phyloP scores from a whole-genome alignment of 1,140 invertebrate genomes.

The Drosophila malerkotliana region DNA sequence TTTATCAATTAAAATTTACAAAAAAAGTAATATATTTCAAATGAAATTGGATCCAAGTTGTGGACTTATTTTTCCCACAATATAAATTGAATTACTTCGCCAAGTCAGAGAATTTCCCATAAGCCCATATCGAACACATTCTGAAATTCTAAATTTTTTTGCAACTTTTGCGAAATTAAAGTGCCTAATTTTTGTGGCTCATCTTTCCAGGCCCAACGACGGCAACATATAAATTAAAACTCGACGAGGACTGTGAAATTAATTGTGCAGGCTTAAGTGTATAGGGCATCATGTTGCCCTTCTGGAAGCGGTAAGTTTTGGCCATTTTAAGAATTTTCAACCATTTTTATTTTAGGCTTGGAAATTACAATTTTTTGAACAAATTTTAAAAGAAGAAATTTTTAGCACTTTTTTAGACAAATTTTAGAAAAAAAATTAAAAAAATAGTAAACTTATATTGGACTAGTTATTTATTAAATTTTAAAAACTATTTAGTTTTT shows the following conservation, averaged over 20 bases:
- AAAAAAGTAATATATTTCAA: not conserved
- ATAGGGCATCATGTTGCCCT: constrained; percentile 82
- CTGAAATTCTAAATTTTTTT: constrained; percentile 6
- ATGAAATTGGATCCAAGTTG: not conserved
- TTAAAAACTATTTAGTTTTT: too few relatives aligned
- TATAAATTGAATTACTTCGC: constrained; percentile 2
- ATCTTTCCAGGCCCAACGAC: constrained; percentile 71
- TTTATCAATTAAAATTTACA: not conserved
- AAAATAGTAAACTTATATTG: too few relatives aligned
- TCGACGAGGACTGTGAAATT: constrained; percentile 64
- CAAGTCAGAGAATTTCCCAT: not conserved
- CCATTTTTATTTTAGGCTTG: too few relatives aligned
- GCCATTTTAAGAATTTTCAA: not conserved
- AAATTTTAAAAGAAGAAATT: too few relatives aligned
- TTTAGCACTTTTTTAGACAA: too few relatives aligned
- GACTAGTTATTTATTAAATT: too few relatives aligned
- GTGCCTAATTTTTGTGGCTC: constrained; percentile 68
- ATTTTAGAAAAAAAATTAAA: too few relatives aligned
- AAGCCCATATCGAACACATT: constrained; percentile 3
- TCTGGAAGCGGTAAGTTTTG: constrained; percentile 79
- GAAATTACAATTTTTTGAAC: too few relatives aligned
- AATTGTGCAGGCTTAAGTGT: constrained; percentile 64
- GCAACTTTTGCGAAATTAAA: constrained; percentile 40
- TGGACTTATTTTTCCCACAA: constrained; percentile 13
- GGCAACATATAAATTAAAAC: constrained; percentile 62